Evolutionary conservation across 2,113 vertebrate species (phyloP).

Genomic region (Sapayoa aenigma): DNA sequence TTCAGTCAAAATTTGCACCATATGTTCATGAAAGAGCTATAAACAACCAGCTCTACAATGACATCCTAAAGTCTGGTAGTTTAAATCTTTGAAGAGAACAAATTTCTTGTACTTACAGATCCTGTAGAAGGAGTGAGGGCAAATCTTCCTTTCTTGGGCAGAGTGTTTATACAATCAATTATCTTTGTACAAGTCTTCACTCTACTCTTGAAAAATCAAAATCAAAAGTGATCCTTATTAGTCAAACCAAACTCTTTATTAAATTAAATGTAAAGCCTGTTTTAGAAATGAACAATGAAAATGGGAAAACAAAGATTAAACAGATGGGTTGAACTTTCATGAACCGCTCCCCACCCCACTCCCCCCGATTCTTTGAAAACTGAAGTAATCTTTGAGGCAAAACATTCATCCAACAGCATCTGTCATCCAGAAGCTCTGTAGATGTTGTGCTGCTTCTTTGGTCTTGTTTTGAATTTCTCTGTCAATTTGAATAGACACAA

Average conservation of each 20-base stretch:
- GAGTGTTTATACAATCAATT: neutral
- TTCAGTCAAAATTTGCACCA: neutral
- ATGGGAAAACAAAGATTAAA: conserved; percentile 3
- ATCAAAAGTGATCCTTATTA: conserved; percentile 47
- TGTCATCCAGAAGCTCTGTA: neutral
- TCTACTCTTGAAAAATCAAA: conserved; percentile 24
- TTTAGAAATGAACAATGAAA: conserved; percentile 45
- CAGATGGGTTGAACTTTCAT: neutral
- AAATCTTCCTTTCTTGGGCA: neutral
- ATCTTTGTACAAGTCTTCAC: conserved; percentile 29
- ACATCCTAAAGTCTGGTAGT: neutral
- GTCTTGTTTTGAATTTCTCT: conserved; percentile 20
- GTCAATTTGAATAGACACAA: neutral
- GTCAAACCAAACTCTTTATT: conserved; percentile 19
- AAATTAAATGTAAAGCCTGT: conserved; percentile 5
- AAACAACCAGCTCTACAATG: neutral
- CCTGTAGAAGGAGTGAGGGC: neutral
- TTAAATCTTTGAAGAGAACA: conserved; percentile 29
- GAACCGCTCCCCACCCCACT: fast-evolving
- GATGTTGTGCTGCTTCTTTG: neutral
- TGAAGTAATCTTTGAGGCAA: conserved; percentile 17
- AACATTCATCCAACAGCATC: conserved; percentile 3
- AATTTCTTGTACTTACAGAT: conserved; percentile 37
- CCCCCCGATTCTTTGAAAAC: neutral
- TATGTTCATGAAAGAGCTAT: neutral